Percentiles rank a stretch among this genome's conserved stretches.
These are phyloP conservation scores for Sepiola atlantica DNA, from an alignment of 2,888 invertebrate species.

Conservation along the genomic window DNA sequence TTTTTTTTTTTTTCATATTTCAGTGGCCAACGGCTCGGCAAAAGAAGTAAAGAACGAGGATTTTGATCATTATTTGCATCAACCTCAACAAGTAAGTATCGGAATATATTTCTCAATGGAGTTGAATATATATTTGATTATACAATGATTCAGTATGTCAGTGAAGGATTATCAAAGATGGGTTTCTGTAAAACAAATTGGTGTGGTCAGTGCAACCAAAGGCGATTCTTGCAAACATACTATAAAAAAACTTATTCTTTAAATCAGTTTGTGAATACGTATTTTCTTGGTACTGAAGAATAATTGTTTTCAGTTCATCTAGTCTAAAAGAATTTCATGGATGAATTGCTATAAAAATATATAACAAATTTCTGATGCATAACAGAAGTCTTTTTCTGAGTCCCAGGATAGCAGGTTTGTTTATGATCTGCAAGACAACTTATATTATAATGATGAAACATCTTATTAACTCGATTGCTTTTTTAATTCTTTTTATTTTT, in stretches of 20 bases:
- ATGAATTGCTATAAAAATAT: neutral
- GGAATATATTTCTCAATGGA: neutral
- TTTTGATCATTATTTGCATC: constrained; percentile 73
- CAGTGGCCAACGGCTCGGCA: constrained; percentile 69
- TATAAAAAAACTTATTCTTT: neutral
- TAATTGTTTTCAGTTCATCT: neutral
- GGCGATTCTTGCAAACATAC: neutral
- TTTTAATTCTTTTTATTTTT: neutral
- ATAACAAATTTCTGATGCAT: neutral
- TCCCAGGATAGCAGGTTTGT: too few relatives aligned
- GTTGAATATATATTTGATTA: neutral
- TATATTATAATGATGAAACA: too few relatives aligned
- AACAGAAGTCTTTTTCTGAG: too few relatives aligned
- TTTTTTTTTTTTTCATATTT: constrained; percentile 49
- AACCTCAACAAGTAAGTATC: constrained; percentile 80
- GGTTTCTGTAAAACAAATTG: neutral
- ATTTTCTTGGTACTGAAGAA: neutral
- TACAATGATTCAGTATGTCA: neutral
- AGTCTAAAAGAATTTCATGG: neutral
- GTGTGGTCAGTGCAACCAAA: too few relatives aligned
- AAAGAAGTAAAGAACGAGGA: constrained; percentile 71
- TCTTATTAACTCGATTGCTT: neutral
- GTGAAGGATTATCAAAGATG: neutral
- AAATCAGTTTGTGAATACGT: neutral
- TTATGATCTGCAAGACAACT: too few relatives aligned